Percentiles rank a stretch among this genome's conserved stretches.
Evolutionary conservation across 2,113 vertebrate species (phyloP).

Genomic region (Scytalopus superciliaris): DNA sequence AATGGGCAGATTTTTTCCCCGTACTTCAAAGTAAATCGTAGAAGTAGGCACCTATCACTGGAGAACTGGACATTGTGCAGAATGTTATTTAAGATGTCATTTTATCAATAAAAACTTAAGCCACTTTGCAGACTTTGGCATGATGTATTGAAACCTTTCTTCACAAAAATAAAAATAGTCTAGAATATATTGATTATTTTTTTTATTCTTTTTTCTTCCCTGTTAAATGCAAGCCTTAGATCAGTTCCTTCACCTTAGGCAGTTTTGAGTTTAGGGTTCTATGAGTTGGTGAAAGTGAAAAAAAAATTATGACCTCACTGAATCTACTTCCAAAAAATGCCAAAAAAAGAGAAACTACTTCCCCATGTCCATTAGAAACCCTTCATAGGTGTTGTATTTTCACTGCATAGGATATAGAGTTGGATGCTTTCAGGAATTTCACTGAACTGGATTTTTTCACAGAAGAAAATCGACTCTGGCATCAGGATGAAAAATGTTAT

Average conservation of each 20-base stretch:
- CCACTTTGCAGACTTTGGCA: neutral
- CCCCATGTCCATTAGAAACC: neutral
- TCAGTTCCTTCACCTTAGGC: slow-evolving; percentile 8
- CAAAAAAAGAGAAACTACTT: neutral
- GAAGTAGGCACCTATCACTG: neutral
- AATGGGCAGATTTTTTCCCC: neutral
- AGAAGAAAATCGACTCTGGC: neutral
- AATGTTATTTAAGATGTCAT: neutral
- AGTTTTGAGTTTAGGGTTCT: slow-evolving; percentile 25
- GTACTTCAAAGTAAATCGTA: neutral
- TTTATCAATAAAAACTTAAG: slow-evolving; percentile 32
- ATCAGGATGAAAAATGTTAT: neutral
- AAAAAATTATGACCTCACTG: neutral
- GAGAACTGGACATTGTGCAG: neutral
- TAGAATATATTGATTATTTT: slow-evolving; percentile 33
- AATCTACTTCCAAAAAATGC: neutral
- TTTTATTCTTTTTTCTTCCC: neutral
- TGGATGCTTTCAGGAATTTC: neutral
- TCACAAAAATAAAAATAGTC: slow-evolving; percentile 52
- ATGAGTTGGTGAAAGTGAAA: slow-evolving; percentile 18
- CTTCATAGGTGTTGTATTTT: neutral
- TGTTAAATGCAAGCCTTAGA: slow-evolving; percentile 42
- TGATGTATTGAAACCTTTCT: slow-evolving; percentile 38
- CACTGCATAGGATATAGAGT: neutral
- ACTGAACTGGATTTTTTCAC: neutral